Base-by-base conservation (phyloP, 2,888 invertebrate genomes). In the Melieria omissa region DNA sequence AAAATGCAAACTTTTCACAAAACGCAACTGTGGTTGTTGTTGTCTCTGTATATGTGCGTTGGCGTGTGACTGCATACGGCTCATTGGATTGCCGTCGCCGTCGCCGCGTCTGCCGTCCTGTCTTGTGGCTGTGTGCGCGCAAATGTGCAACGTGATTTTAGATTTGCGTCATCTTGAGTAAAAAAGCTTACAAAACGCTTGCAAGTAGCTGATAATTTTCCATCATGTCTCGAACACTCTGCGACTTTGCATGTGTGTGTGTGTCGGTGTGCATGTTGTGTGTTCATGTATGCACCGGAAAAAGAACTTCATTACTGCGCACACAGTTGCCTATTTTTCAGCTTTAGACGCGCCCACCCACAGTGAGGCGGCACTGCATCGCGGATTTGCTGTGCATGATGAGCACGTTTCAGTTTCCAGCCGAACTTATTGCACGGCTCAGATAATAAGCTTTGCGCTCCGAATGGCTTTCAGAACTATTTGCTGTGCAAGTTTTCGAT, bases 171-270 rank as follows among this genome's bases (percentile, higher is more conserved):
- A 66, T 66, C 63, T 69, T 54, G 16, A 46, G 46, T 58, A 62
- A 77, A 78, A 76, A 78, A 77, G 79, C 76, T 78, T 84, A 82
- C 83, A 83, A 83, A 83, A 78, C 82, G 79, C 84, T 82, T 83
- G 83, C 82, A 82, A 82, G 76, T 80, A 80, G 80, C 84, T 81
- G 83, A 84, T 82, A 84, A 80, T 83, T 77, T 73, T 72, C 71
- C 71, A 73, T 71, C 66, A 68, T 71, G 71, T 52, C 65, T 47
- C 55, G 57, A 49, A 58, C 44, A 60, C 54, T 63, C 12, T 41
- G 29, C 29, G 29, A 29, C 29, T 29, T 2, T 16, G 54, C n/a
- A 16, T 45, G 12, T 14, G 7, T 8, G 45, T 54, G 44, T 12
- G 49, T 49, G 63, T 29, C 47, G 12, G 63, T 63, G 49, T 65